Evolutionary conservation across 2,888 invertebrate species (phyloP).

Genomic region (Lacanobia oleracea): DNA sequence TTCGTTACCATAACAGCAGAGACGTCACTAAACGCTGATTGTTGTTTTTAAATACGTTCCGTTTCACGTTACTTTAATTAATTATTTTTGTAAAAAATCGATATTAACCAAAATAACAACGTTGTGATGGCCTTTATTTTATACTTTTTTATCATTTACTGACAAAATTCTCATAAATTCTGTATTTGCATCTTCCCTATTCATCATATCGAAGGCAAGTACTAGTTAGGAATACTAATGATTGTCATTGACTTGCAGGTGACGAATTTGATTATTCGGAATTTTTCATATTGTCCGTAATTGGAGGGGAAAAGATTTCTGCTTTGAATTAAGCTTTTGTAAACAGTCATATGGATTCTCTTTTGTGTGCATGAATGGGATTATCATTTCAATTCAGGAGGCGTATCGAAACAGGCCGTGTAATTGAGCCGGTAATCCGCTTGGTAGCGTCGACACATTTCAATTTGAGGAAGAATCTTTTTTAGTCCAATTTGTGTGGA

Average conservation of each 20-base stretch:
- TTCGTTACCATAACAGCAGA: no score
- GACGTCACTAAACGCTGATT: no score
- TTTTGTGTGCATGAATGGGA: conserved; percentile 24
- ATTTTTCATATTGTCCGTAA: conserved; percentile 9
- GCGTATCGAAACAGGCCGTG: conserved; percentile 10
- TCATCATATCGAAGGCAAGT: conserved; percentile 7
- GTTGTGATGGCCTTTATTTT: no score
- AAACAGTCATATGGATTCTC: conserved; percentile 21
- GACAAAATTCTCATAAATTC: no score
- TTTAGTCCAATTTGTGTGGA: background rate
- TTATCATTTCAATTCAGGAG: conserved; percentile 21
- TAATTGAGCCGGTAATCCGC: conserved; percentile 42
- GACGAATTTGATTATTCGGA: conserved; percentile 16
- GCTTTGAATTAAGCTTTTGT: conserved; percentile 7
- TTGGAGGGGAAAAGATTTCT: conserved; percentile 6
- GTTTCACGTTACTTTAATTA: no score
- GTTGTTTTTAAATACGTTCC: no score
- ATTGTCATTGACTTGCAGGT: conserved; percentile 14
- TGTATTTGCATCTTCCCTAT: no score
- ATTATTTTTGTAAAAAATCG: no score
- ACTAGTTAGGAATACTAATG: conserved; percentile 13
- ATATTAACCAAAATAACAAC: no score
- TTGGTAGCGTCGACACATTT: conserved; percentile 4
- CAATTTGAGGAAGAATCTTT: background rate
- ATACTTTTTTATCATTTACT: no score